Conservation (phyloP, 2,888 invertebrate genomes). For the Caenorhabditis wallacei region DNA sequence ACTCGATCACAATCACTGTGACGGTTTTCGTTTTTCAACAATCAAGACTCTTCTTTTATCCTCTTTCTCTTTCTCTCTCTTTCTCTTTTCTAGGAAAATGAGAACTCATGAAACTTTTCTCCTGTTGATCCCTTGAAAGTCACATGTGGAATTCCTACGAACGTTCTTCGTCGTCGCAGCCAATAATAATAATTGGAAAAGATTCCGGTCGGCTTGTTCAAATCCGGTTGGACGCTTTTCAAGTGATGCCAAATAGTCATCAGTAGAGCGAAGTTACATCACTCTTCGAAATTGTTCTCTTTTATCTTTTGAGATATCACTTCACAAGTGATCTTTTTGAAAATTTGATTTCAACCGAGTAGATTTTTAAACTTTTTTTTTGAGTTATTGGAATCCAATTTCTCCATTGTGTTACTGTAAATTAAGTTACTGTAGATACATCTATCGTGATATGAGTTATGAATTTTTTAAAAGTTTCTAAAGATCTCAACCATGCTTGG, state of each 20-base stretch:
- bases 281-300: constrained; percentile 1
- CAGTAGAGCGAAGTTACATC: constrained; percentile 22
- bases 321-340: background rate
- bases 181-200: constrained; percentile 32
- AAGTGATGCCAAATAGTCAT: constrained; percentile 28
- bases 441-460: too few relatives aligned
- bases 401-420: too few relatives aligned
- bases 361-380: too few relatives aligned
- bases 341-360: background rate
- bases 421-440: too few relatives aligned
- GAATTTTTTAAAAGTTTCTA: too few relatives aligned
- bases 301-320: background rate
- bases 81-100: background rate
- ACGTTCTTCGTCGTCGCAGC: constrained; percentile 1
- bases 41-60: background rate
- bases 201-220: constrained; percentile 30
- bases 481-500: too few relatives aligned
- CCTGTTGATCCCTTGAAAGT: constrained; percentile 5
- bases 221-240: constrained; percentile 31
- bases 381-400: too few relatives aligned
- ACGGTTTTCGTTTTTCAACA: constrained; percentile 22
- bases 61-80: background rate
- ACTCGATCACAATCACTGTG: constrained; percentile 23
- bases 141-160: constrained; percentile 22
- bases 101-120: background rate